phyloP scores from a whole-genome alignment of 2,888 invertebrate species.

The Brachynemurus nebulosus region DNA sequence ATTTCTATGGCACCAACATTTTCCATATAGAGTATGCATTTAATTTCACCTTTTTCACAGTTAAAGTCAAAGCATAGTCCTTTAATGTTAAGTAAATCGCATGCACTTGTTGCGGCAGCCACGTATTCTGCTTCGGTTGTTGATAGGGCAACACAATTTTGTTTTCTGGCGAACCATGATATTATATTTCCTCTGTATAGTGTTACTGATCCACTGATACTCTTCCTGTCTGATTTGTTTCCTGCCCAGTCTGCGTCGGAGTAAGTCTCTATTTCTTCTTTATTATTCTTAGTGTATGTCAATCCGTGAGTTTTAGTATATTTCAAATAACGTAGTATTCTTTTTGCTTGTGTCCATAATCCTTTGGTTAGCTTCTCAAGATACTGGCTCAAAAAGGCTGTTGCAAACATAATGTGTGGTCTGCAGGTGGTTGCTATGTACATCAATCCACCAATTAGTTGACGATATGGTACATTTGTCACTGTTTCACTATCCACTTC shows the following conservation, averaged over 20 bases:
- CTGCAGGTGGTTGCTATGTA: not conserved
- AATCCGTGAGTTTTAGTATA: not conserved
- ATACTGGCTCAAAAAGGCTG: not conserved
- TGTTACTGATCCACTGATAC: not conserved
- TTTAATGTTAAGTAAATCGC: not conserved
- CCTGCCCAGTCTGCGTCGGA: not conserved
- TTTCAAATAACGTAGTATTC: not conserved
- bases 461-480: not conserved
- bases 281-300: not conserved
- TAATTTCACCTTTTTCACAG: not conserved
- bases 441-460: not conserved
- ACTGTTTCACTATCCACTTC: not conserved
- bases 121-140: not conserved
- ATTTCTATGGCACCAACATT: not conserved
- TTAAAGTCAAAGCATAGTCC: not conserved
- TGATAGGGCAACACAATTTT: not conserved
- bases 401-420: not conserved
- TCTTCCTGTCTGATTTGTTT: not conserved
- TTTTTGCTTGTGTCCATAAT: not conserved
- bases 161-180: not conserved
- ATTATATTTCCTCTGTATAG: not conserved
- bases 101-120: not conserved
- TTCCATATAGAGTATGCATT: not conserved
- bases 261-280: not conserved
- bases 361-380: not conserved